phyloP scores from a whole-genome alignment of 53 echinoderm and acorn worm genomes.

The Glandiceps talaboti region DNA sequence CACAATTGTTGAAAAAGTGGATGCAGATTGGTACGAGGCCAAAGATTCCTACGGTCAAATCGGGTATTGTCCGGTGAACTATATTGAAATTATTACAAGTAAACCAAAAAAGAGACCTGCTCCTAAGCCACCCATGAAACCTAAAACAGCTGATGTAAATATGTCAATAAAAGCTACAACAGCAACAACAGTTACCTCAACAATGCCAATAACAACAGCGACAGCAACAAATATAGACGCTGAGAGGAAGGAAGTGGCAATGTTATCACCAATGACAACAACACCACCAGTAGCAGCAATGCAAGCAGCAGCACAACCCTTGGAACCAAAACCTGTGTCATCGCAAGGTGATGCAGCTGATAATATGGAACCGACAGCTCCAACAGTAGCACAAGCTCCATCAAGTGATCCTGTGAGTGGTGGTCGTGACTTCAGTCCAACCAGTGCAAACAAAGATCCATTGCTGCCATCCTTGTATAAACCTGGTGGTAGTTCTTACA shows the following conservation, averaged over 20 bases:
- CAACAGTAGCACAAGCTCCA: neutral
- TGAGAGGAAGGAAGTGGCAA: neutral
- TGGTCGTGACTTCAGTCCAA: neutral
- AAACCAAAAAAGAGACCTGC: conserved; percentile 86
- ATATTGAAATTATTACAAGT: conserved; percentile 22
- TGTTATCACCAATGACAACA: neutral
- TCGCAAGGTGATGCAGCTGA: neutral
- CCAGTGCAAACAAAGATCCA: conserved; percentile 16
- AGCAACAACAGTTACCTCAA: neutral
- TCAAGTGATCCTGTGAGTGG: neutral
- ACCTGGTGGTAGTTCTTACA: conserved; percentile 36
- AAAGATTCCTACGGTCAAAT: conserved; percentile 41
- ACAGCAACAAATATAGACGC: conserved; percentile 11
- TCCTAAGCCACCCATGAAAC: conserved; percentile 47
- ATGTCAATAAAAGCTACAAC: conserved; percentile 2
- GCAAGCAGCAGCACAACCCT: neutral
- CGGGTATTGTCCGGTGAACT: conserved; percentile 77
- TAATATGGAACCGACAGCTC: no score
- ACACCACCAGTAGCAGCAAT: neutral
- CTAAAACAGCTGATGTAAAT: conserved; percentile 8
- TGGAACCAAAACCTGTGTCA: neutral
- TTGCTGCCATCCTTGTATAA: conserved; percentile 38
- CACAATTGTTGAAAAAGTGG: conserved; percentile 52
- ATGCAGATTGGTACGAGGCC: conserved; percentile 84
- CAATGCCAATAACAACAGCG: conserved; percentile 10